phyloP scores from a whole-genome alignment of 2,888 invertebrate genomes.

The Alentia gelatinosa region DNA sequence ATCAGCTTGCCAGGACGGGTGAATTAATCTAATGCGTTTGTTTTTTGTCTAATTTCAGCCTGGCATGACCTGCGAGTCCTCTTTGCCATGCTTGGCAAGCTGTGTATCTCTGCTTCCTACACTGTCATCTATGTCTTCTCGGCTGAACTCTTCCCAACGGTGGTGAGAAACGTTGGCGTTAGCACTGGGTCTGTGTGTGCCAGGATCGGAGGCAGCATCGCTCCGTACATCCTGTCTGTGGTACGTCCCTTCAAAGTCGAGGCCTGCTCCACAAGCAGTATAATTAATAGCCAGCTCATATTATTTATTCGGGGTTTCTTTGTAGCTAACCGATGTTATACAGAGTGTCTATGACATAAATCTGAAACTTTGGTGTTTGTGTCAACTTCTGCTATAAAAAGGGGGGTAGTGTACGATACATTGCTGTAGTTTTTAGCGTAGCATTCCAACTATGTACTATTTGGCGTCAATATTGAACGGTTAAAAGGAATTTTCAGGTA shows the following conservation, averaged over 20 bases:
- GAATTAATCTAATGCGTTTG: no score
- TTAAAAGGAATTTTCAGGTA: no score
- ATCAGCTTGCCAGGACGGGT: neutral
- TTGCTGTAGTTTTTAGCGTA: neutral
- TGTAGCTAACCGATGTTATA: neutral
- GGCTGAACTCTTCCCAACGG: slow-evolving; percentile 94
- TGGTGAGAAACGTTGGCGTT: slow-evolving; percentile 82
- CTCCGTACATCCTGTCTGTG: slow-evolving; percentile 87
- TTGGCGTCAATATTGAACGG: no score
- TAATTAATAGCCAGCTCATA: no score
- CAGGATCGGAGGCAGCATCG: slow-evolving; percentile 90
- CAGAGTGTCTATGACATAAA: neutral
- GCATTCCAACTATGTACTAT: no score
- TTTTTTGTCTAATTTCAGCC: neutral
- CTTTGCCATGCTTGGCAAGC: slow-evolving; percentile 88
- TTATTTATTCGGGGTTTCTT: neutral
- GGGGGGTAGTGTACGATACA: neutral
- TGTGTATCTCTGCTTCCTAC: slow-evolving; percentile 90
- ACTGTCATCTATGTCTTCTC: slow-evolving; percentile 92
- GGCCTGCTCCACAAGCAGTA: neutral
- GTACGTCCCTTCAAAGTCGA: slow-evolving; percentile 56
- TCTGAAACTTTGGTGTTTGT: neutral
- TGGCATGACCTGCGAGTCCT: slow-evolving; percentile 78
- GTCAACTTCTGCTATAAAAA: neutral
- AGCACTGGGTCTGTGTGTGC: slow-evolving; percentile 92